phyloP scores from a whole-genome alignment of 23 tunicate genomes.

The Oikopleura vanhoeffeni region DNA sequence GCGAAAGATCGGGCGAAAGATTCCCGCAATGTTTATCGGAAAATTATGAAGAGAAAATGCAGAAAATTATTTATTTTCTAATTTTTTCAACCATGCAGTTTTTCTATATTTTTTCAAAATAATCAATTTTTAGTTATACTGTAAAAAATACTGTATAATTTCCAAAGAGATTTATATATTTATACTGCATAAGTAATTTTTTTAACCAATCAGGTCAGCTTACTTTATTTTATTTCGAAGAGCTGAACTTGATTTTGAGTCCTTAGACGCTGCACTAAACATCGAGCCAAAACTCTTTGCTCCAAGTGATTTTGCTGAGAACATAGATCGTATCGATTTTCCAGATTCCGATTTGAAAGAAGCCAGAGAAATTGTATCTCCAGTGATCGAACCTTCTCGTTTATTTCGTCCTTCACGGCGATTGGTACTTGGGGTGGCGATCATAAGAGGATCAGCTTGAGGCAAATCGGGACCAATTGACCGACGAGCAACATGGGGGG shows the following conservation, averaged over 20 bases:
- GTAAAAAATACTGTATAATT: no score
- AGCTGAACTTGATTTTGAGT: not conserved
- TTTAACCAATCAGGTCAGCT: no score
- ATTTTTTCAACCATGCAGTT: no score
- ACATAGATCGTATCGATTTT: not conserved
- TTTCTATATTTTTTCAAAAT: no score
- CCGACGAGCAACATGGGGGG: conserved; percentile 10
- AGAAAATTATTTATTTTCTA: no score
- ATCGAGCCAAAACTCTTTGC: conserved; percentile 7
- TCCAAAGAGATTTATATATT: no score
- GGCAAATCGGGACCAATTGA: conserved; percentile 12
- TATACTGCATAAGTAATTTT: no score
- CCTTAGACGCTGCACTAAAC: not conserved
- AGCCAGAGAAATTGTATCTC: conserved; percentile 7
- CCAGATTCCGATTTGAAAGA: conserved; percentile 10
- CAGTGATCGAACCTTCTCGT: conserved; percentile 6
- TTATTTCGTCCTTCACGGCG: no score
- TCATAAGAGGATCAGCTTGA: conserved; percentile 11
- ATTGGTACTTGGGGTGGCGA: not conserved
- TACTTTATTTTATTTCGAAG: conserved; percentile 7
- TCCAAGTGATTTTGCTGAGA: not conserved
- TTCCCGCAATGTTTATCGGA: no score
- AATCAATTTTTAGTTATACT: no score
- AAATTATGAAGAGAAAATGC: no score
- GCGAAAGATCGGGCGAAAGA: no score